Evolutionary conservation across 30 jellyfish, hydroid and myxozoan genomes (phyloP).

Genomic region (Catostylus mosaicus): DNA sequence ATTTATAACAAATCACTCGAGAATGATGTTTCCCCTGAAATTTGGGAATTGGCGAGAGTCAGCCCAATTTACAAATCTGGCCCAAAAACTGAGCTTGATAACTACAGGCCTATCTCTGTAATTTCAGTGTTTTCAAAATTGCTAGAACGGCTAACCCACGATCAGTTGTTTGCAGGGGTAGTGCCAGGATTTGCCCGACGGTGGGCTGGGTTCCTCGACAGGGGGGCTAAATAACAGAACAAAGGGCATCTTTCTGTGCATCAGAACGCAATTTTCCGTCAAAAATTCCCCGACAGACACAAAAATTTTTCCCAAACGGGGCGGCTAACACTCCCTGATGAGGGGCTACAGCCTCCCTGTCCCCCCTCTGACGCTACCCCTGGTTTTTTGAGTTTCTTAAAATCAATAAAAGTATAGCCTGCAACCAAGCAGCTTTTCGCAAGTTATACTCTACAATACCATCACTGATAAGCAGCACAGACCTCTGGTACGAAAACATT

Average conservation of each 20-base stretch:
- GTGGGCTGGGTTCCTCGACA: no score
- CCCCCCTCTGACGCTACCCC: no score
- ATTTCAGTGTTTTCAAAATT: conserved; percentile 42
- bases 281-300: no score
- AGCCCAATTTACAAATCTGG: conserved; percentile 52
- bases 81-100: conserved; percentile 43
- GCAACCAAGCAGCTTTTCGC: conserved; percentile 45
- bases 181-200: no score
- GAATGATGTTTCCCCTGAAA: conserved; percentile 44
- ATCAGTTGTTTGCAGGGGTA: no score
- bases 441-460: conserved; percentile 10
- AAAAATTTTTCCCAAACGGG: no score
- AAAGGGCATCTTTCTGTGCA: no score
- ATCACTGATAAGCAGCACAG: conserved; percentile 23
- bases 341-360: no score
- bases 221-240: no score
- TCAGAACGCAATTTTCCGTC: no score
- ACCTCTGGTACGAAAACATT: no score
- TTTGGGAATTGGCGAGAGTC: conserved; percentile 56
- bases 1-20: conserved; percentile 53
- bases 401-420: conserved; percentile 10
- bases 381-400: conserved; percentile 53
- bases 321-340: no score
- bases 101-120: conserved; percentile 55
- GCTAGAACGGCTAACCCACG: conserved; percentile 58